Evolutionary conservation across 1,140 invertebrate species (phyloP).

Genomic region (Mamestra configurata): DNA sequence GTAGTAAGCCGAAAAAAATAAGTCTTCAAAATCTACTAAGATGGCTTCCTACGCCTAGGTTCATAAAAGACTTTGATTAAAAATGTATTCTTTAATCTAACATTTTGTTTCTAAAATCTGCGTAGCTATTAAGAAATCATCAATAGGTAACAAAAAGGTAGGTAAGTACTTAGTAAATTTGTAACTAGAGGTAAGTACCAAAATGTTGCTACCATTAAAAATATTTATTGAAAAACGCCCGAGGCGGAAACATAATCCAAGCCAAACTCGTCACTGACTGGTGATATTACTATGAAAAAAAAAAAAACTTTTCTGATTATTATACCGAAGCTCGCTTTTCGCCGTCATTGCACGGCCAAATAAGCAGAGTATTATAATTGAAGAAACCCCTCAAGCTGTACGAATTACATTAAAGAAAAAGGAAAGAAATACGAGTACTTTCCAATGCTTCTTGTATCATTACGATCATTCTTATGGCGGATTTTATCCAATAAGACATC

Average conservation of each 20-base stretch:
- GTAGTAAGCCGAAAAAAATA: no score
- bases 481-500: slow-evolving; percentile 17
- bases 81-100: no score
- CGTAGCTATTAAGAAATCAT: no score
- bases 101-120: no score
- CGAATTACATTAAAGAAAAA: slow-evolving; percentile 20
- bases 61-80: no score
- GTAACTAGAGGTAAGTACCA: neutral
- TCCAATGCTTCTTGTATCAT: slow-evolving; percentile 24
- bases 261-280: neutral
- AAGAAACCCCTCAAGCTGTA: slow-evolving; percentile 23
- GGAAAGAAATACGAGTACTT: slow-evolving; percentile 7
- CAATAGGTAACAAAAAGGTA: no score
- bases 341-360: slow-evolving; percentile 8
- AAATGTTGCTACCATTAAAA: neutral
- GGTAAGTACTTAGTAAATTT: no score
- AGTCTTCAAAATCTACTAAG: no score
- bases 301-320: slow-evolving; percentile 27
- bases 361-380: slow-evolving; percentile 22
- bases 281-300: neutral
- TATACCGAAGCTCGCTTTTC: slow-evolving; percentile 1
- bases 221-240: slow-evolving; percentile 1
- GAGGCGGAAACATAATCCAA: slow-evolving; percentile 18
- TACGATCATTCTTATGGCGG: neutral
- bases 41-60: no score